These are phyloP conservation scores for Rhagium mordax DNA, from an alignment of 2,888 invertebrate species.

Conservation along the genomic window DNA sequence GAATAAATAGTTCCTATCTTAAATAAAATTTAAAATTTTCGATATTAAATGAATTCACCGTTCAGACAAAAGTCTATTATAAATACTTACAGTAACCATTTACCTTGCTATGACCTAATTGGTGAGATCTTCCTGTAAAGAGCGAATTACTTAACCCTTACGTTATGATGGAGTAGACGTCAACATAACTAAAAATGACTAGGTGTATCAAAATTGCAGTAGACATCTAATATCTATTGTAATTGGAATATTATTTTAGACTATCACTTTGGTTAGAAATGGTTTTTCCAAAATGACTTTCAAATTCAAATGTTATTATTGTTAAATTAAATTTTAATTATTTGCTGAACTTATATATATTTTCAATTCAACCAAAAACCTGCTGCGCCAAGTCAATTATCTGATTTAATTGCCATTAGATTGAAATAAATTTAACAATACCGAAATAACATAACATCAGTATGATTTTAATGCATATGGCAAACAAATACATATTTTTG, in stretches of 20 bases:
- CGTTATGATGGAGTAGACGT: too few species aligned
- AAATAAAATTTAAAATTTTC: too few species aligned
- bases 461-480: neutral
- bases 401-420: constrained; percentile 7
- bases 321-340: constrained; percentile 8
- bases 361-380: constrained; percentile 7
- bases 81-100: too few species aligned
- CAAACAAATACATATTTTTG: neutral
- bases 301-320: neutral
- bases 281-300: neutral
- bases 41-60: too few species aligned
- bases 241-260: neutral
- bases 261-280: neutral
- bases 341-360: constrained; percentile 5
- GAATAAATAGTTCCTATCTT: too few species aligned
- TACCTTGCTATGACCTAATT: too few species aligned
- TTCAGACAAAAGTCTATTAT: too few species aligned
- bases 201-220: too few species aligned
- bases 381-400: constrained; percentile 14
- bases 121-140: too few species aligned
- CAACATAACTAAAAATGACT: too few species aligned
- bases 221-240: neutral
- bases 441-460: neutral
- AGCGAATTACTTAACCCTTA: too few species aligned
- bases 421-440: neutral